Evolutionary conservation across 2,113 vertebrate species (phyloP).

Genomic region (Grammomys surdaster): DNA sequence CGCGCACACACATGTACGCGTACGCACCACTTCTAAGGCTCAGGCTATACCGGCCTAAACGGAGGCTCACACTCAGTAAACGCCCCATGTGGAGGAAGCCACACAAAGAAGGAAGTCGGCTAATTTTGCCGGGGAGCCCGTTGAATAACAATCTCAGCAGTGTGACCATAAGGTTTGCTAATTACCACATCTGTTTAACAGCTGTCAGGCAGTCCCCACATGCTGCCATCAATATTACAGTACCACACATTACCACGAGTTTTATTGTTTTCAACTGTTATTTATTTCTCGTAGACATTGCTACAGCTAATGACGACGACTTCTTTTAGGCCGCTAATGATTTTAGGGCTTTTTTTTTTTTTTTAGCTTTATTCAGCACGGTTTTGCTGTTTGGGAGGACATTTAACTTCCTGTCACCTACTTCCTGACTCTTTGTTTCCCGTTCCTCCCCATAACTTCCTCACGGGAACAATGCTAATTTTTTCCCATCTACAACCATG

Average conservation of each 20-base stretch:
- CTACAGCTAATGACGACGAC: conserved; percentile 86
- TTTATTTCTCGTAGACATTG: conserved; percentile 88
- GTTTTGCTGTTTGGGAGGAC: not conserved
- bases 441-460: not conserved
- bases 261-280: conserved; percentile 88
- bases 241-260: conserved; percentile 86
- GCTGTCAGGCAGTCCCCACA: conserved; percentile 91
- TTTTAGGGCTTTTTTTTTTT: conserved; percentile 12
- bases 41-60: conserved; percentile 48
- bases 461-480: not conserved
- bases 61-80: conserved; percentile 63
- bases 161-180: conserved; percentile 91
- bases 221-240: conserved; percentile 89
- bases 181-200: conserved; percentile 93
- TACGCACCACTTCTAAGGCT: not conserved
- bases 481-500: not conserved
- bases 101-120: conserved; percentile 80
- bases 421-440: not conserved
- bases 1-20: not conserved
- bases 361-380: not conserved
- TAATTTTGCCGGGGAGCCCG: conserved; percentile 84
- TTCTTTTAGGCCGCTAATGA: conserved; percentile 85
- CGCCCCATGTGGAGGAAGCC: conserved; percentile 77
- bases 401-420: not conserved
- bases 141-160: conserved; percentile 87